These are phyloP conservation scores for Pogona vitticeps DNA, from an alignment of 2,113 vertebrate genomes.

Conservation along the genomic window DNA sequence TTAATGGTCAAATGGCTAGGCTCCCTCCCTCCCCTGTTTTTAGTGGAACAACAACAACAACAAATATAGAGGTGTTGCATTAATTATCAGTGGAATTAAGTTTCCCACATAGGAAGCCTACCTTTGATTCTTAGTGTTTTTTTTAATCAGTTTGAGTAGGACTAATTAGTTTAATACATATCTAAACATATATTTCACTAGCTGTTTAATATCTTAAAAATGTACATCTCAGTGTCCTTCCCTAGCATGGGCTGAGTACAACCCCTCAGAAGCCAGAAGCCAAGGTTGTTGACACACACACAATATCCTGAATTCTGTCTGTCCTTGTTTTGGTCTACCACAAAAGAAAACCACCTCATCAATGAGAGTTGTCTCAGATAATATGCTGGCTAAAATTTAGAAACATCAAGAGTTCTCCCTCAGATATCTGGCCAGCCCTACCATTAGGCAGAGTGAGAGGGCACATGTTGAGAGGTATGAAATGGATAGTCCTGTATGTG, in stretches of 20 bases:
- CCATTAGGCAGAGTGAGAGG: not conserved
- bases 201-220: not conserved
- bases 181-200: not conserved
- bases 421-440: not conserved
- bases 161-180: not conserved
- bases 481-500: not conserved
- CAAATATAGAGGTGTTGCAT: too few relatives aligned
- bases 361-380: too few relatives aligned
- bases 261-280: too few relatives aligned
- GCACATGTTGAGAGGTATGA: not conserved
- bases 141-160: not conserved
- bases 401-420: not conserved
- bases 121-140: not conserved
- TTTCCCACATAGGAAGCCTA: not conserved
- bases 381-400: not conserved
- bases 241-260: too few relatives aligned
- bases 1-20: constrained; percentile 46
- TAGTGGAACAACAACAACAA: not conserved
- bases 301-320: too few relatives aligned
- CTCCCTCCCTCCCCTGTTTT: constrained; percentile 40
- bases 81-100: too few relatives aligned
- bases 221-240: not conserved
- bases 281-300: too few relatives aligned
- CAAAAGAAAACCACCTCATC: too few relatives aligned
- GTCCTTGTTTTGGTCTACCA: too few relatives aligned